Evolutionary conservation across 2,113 vertebrate species (phyloP).

Genomic region (Phalacrocorax carbo): DNA sequence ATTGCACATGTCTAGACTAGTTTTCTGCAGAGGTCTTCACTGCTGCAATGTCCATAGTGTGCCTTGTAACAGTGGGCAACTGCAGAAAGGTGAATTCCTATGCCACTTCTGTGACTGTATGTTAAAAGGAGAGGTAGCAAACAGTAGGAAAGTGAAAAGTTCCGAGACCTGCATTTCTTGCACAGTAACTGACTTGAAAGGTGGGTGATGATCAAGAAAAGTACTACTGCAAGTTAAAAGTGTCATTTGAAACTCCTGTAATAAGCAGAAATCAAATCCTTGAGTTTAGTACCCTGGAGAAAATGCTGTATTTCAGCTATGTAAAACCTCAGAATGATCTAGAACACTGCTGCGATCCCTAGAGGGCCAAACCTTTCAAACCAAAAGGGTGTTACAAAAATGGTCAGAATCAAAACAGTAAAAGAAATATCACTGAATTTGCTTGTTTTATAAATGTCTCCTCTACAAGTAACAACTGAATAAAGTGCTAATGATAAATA

Average conservation of each 20-base stretch:
- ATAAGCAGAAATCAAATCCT: background rate
- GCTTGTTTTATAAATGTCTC: background rate
- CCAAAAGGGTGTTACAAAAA: background rate
- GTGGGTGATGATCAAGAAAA: background rate
- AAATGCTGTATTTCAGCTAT: background rate
- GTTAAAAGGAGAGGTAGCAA: background rate
- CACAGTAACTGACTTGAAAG: background rate
- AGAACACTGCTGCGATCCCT: background rate
- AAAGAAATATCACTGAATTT: background rate
- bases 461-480: background rate
- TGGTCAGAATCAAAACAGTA: background rate
- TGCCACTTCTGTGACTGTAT: background rate
- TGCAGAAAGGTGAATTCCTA: background rate
- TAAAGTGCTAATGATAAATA: background rate
- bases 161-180: background rate
- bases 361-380: background rate
- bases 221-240: background rate
- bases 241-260: background rate
- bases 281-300: background rate
- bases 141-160: background rate
- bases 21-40: background rate
- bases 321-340: background rate
- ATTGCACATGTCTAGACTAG: background rate
- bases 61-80: background rate
- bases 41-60: background rate